Evolutionary conservation across 2,797 vertebrate genomes (phyloP), one percentile per base, ranked within the genome.

Genomic region (Gorsachius magnificus): DNA sequence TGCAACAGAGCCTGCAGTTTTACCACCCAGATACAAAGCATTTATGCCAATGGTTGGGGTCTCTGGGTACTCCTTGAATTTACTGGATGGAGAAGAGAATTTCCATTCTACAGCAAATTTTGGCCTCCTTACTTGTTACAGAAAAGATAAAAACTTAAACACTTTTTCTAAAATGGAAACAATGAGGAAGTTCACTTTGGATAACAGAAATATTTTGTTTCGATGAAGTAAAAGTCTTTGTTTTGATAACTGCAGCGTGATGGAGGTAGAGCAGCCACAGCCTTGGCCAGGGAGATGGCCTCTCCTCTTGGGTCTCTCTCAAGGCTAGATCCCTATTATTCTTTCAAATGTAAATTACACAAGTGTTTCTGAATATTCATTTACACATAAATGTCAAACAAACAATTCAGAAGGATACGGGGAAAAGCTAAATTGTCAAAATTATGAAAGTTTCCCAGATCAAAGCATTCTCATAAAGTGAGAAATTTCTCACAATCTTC

Each of bases 401-500:
- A 84, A 78, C 2, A 6, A 16, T 33, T 71, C 31, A 70, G 89
- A 94, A 83, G 3, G 11, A 70, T 29, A 86, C n/a, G 56, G 16
- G 17, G 16, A 58, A 90, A 87, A 57, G 7, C 16, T 31, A 90
- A 92, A 71, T 1, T 1, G 7, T 53, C 26, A 74, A 70, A 83
- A 74, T 0, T 0, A 74, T 26, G 3, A 74, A 51, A 2, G 18
- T n/a, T 66, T 76, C 35, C 16, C 25, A 48, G 19, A 58, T n/a
- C 10, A n/a, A 87, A 66, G 43, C 38, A 41, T 5, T 70, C 15
- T 38, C 18, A 69, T 10, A 8, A 82, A 50, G 54, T 46, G 54
- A 88, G 68, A 87, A 80, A 91, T 61, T 74, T 90, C 91, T 91
- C 68, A 80, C 76, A 16, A 4, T n/a, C 50, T 57, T 85, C 25